Percentiles rank a stretch among this genome's conserved stretches.
These are phyloP conservation scores for Columba guinea DNA, from an alignment of 2,797 vertebrate species.

Conservation along the genomic window DNA sequence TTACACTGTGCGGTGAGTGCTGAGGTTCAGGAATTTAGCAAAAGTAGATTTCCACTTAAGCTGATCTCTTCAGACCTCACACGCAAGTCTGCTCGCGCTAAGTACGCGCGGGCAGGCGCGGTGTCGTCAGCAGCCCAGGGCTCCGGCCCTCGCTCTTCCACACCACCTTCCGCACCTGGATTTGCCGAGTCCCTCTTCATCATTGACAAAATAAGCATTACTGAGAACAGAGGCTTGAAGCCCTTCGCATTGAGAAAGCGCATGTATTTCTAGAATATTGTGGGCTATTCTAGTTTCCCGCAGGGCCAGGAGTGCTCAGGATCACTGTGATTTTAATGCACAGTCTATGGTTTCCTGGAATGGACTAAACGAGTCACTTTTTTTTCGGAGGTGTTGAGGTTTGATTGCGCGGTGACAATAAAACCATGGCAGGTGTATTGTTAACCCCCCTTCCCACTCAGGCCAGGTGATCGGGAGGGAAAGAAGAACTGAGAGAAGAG, in stretches of 20 bases:
- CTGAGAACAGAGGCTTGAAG: neutral
- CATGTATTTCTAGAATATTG: accelerated
- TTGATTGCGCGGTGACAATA: no score
- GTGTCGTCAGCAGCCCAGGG: neutral
- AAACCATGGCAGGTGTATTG: no score
- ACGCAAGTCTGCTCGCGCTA: neutral
- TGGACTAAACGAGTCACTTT: accelerated
- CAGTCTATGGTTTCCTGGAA: accelerated
- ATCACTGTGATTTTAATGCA: no score
- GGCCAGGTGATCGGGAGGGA: no score
- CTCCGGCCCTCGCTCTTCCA: neutral
- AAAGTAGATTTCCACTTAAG: conserved; percentile 55
- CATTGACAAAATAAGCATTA: neutral
- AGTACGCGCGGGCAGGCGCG: neutral
- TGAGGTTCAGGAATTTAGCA: neutral
- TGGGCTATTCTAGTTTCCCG: neutral
- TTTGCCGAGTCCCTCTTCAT: accelerated
- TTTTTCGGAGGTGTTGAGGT: no score
- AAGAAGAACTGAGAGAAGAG: no score
- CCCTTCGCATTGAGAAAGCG: accelerated
- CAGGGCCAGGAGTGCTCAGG: neutral
- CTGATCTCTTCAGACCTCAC: neutral
- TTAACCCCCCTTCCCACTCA: no score
- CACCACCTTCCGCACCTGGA: accelerated
- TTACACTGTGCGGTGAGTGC: neutral